Conservation (phyloP, 2,888 invertebrate genomes). For the Orgyia antiqua region DNA sequence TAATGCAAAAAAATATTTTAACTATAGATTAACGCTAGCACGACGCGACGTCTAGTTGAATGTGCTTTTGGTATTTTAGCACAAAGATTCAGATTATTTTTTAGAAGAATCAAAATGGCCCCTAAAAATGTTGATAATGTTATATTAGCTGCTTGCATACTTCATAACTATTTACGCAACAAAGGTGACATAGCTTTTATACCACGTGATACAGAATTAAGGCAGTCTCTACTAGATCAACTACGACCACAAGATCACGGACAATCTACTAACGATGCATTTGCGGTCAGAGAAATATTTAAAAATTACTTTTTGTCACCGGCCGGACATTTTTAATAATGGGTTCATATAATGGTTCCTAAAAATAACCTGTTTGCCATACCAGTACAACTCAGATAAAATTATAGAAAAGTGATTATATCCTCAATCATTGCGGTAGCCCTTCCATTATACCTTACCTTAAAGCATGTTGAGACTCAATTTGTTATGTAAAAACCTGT, state of each 20-base stretch:
- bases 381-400: too few species aligned
- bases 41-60: constrained; percentile 10
- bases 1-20: constrained; percentile 11
- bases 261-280: neutral
- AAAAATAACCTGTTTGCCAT: too few species aligned
- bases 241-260: too few species aligned
- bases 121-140: constrained; percentile 1
- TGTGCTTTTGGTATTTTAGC: constrained; percentile 12
- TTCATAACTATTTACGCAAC: neutral
- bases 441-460: too few species aligned
- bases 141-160: neutral
- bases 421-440: too few species aligned
- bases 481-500: too few species aligned
- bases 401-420: too few species aligned
- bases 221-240: neutral
- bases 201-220: neutral
- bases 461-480: too few species aligned
- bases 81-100: constrained; percentile 5
- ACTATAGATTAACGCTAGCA: constrained; percentile 11
- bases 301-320: too few species aligned
- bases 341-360: too few species aligned
- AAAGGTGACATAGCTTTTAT: too few species aligned
- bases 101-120: constrained; percentile 1
- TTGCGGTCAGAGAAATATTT: neutral
- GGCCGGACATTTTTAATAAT: too few species aligned